Evolutionary conservation across 2,113 vertebrate species (phyloP).

Genomic region (Prionailurus viverrinus): DNA sequence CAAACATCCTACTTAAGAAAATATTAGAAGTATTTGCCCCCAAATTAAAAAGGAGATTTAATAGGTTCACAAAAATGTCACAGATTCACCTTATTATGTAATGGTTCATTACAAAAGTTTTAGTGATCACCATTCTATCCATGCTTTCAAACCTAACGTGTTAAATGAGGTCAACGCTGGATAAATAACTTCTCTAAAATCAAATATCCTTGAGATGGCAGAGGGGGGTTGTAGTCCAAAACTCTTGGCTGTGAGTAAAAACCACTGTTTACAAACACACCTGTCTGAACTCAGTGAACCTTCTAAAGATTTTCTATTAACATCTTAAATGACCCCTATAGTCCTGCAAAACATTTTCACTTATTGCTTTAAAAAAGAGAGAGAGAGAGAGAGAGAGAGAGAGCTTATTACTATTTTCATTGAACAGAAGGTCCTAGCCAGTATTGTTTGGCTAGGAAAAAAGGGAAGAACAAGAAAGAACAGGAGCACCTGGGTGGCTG

Average conservation of each 20-base stretch:
- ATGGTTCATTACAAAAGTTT: background rate
- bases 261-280: background rate
- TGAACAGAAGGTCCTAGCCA: background rate
- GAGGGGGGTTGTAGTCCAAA: background rate
- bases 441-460: background rate
- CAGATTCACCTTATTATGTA: background rate
- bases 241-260: background rate
- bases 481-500: background rate
- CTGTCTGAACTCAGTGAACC: background rate
- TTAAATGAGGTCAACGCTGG: background rate
- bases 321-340: background rate
- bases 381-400: background rate
- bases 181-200: slow-evolving; percentile 16
- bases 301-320: background rate
- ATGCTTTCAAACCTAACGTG: background rate
- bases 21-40: background rate
- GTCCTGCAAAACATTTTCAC: background rate
- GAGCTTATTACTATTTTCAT: background rate
- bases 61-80: background rate
- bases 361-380: background rate
- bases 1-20: background rate
- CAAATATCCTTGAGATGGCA: background rate
- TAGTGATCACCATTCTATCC: background rate
- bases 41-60: background rate
- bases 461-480: background rate